These are phyloP conservation scores for Trichopoda pennipes DNA, from an alignment of 2,888 invertebrate species.

Conservation along the genomic window DNA sequence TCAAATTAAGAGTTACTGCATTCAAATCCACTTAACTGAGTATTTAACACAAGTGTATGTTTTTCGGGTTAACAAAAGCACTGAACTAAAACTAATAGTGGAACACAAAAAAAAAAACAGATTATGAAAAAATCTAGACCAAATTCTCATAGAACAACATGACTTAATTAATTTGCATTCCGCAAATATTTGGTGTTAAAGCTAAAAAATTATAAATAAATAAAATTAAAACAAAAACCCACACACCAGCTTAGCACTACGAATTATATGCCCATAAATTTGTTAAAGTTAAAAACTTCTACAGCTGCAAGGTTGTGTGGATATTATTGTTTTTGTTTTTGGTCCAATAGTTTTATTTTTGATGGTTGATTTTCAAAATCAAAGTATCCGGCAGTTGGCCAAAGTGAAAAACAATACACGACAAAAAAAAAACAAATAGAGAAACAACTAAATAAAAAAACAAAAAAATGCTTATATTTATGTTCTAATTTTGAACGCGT, in stretches of 20 bases:
- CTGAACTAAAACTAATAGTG: constrained; percentile 22
- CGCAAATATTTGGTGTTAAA: constrained; percentile 66
- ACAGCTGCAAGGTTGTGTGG: constrained; percentile 64
- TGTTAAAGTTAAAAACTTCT: constrained; percentile 42
- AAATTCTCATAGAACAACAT: constrained; percentile 56
- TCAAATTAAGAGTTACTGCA: constrained; percentile 36
- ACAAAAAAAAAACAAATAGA: too few species aligned
- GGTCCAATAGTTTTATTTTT: constrained; percentile 22
- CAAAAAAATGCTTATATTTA: constrained; percentile 30
- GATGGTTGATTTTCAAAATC: constrained; percentile 64
- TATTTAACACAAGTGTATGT: constrained; percentile 17
- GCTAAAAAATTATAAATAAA: constrained; percentile 50
- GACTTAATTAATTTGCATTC: constrained; percentile 68
- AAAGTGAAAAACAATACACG: constrained; percentile 6
- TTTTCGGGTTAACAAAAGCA: constrained; percentile 5
- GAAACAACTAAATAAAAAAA: too few species aligned
- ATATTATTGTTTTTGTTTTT: background rate
- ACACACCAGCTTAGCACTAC: constrained; percentile 42
- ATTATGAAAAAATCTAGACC: background rate
- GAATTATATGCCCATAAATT: constrained; percentile 35
- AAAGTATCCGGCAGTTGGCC: constrained; percentile 65
- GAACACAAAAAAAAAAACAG: constrained; percentile 9
- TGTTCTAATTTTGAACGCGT: constrained; percentile 66
- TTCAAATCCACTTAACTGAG: constrained; percentile 37
- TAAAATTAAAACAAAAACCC: constrained; percentile 48